phyloP scores from a whole-genome alignment of 2,888 invertebrate genomes.

The Uropetala carovei region DNA sequence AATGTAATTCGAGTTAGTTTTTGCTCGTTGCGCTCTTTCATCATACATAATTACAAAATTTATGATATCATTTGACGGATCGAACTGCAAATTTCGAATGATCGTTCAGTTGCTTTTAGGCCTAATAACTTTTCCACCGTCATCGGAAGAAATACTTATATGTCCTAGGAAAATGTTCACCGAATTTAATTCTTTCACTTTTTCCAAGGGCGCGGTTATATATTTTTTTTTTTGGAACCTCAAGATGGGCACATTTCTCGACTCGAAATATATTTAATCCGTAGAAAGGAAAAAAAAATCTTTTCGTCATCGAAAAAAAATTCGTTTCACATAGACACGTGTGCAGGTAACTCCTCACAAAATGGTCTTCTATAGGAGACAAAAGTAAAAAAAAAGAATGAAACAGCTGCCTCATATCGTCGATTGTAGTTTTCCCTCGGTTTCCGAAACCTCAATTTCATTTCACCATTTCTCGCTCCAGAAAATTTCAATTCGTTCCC shows the following conservation, averaged over 20 bases:
- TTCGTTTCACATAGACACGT: background rate
- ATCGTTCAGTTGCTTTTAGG: too few species aligned
- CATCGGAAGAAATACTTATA: too few species aligned
- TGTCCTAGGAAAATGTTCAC: too few species aligned
- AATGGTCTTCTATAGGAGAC: background rate
- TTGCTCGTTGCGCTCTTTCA: too few species aligned
- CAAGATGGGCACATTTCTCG: background rate
- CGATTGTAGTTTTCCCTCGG: background rate
- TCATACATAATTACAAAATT: too few species aligned
- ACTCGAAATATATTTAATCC: background rate
- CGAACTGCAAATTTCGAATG: too few species aligned
- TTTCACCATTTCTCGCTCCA: background rate
- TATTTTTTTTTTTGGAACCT: too few species aligned
- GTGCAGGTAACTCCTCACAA: background rate
- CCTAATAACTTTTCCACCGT: too few species aligned
- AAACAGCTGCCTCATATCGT: background rate
- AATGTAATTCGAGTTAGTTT: too few species aligned
- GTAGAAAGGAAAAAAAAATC: background rate
- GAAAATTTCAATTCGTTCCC: background rate
- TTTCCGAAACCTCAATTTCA: conserved; percentile 7
- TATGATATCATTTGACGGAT: too few species aligned
- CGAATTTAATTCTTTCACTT: too few species aligned
- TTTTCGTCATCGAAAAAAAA: background rate
- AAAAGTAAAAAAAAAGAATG: background rate
- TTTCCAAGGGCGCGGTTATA: too few species aligned